phyloP scores from a whole-genome alignment of 2,888 invertebrate genomes.

The Noctua janthina region DNA sequence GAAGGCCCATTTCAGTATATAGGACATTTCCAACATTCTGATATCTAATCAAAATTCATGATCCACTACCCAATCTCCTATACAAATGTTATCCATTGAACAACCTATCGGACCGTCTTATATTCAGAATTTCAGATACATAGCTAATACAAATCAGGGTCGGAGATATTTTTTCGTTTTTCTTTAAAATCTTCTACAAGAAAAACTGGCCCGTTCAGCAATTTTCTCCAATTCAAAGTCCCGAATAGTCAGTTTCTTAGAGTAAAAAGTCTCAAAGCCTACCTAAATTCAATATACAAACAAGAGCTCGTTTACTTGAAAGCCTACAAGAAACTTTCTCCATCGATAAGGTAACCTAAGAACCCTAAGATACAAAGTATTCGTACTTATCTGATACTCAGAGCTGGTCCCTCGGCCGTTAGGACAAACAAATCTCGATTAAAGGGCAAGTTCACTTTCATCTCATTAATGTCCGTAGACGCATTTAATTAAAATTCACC shows the following conservation, averaged over 20 bases:
- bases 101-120: conserved; percentile 23
- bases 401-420: conserved; percentile 75
- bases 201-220: conserved; percentile 15
- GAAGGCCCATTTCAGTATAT: conserved; percentile 33
- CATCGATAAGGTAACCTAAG: conserved; percentile 56
- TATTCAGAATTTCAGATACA: conserved; percentile 18
- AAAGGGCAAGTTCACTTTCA: conserved; percentile 86
- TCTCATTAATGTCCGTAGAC: conserved; percentile 87
- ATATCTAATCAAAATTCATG: conserved; percentile 57
- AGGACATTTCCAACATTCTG: conserved; percentile 52
- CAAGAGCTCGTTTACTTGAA: conserved; percentile 49
- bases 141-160: conserved; percentile 29
- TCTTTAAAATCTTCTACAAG: conserved; percentile 21
- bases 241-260: conserved; percentile 1
- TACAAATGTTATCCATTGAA: conserved; percentile 54
- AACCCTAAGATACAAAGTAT: conserved; percentile 61
- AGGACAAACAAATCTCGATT: conserved; percentile 89
- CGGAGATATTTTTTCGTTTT: conserved; percentile 3
- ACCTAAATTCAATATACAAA: conserved; percentile 35
- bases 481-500: conserved; percentile 90
- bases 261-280: conserved; percentile 29
- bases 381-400: conserved; percentile 71
- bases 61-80: conserved; percentile 51
- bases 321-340: conserved; percentile 45
- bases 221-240: conserved; percentile 31